Evolutionary conservation across 2,113 vertebrate genomes (phyloP).

Genomic region (Pholis gunnellus): DNA sequence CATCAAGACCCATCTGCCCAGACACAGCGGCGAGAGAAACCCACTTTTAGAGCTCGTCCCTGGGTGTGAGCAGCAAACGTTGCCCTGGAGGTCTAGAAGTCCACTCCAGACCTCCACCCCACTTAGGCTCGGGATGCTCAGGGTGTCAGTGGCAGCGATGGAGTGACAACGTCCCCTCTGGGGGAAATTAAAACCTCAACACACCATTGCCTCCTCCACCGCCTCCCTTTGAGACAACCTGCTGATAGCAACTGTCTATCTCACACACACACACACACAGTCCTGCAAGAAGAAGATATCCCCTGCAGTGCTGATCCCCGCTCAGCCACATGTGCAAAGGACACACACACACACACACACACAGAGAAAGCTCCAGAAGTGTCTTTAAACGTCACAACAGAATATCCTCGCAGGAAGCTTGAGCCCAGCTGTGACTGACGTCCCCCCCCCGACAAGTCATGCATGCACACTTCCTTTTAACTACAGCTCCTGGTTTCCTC

Average conservation of each 20-base stretch:
- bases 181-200: slow-evolving; percentile 67
- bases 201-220: slow-evolving; percentile 9
- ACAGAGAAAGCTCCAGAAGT: slow-evolving; percentile 25
- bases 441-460: slow-evolving; percentile 22
- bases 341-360: slow-evolving; percentile 12
- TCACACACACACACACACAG: slow-evolving; percentile 23
- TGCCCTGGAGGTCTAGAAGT: slow-evolving; percentile 53
- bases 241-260: slow-evolving; percentile 57
- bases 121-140: not conserved
- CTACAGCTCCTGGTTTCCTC: slow-evolving; percentile 11
- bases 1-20: slow-evolving; percentile 57
- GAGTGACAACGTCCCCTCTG: slow-evolving; percentile 55
- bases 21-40: slow-evolving; percentile 47
- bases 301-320: slow-evolving; percentile 32
- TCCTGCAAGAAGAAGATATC: slow-evolving; percentile 46
- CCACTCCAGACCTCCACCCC: slow-evolving; percentile 36
- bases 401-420: slow-evolving; percentile 24
- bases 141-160: slow-evolving; percentile 46
- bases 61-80: slow-evolving; percentile 42
- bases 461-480: slow-evolving; percentile 22
- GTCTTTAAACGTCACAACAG: slow-evolving; percentile 26
- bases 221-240: slow-evolving; percentile 20
- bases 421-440: slow-evolving; percentile 46
- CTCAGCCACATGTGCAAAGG: slow-evolving; percentile 12
- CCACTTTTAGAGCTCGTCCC: slow-evolving; percentile 57